Evolutionary conservation across 2,113 vertebrate species (phyloP), one percentile per base, ranked within the genome.

Genomic region (Neolamprologus tretocephalus): DNA sequence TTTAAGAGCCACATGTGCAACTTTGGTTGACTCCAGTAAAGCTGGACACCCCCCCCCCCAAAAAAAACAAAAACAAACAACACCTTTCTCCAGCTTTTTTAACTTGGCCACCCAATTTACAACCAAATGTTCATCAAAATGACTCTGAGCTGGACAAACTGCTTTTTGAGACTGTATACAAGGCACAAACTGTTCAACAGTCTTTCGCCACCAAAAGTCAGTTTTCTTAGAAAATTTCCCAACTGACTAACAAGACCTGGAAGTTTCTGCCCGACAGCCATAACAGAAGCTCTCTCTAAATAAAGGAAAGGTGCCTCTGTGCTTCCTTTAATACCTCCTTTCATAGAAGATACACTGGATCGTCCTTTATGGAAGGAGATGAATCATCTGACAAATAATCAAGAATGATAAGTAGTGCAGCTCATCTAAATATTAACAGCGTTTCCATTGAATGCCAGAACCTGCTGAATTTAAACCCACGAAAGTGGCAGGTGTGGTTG

Each of bases 41-140:
- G 66, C n/a, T 42, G 35, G 8, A 13, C 6, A 21, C 9, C 21
- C 2, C 45, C 14, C 4, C 17, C 19, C 17, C 2, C 0, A 0
- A 2, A 7, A 54, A 0, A 5, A 5, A 51, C 5, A 28, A 57
- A 9, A 63, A 66, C 17, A 21, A 21, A 37, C 1, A 2, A 68
- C 33, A 37, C 4, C 33, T 68, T 37, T 37, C 31, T 68, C 61
- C 33, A 68, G 33, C 63, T 68, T 12, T 33, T 17, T 68, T 13
- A 68, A 68, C 4, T 68, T 37, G 35, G 63, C 19, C 33, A 13
- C 37, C 13, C 37, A 73, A 6, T 26, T 26, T 35, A 45, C 21
- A 73, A 73, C 68, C 8, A 73, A 26, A 26, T 42, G 3, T 14
- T 42, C 37, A 71, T 45, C 68, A 45, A 26, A 26, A 73, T 5